Conservation (phyloP, 2,113 vertebrate species). For the Pollachius pollachius region DNA sequence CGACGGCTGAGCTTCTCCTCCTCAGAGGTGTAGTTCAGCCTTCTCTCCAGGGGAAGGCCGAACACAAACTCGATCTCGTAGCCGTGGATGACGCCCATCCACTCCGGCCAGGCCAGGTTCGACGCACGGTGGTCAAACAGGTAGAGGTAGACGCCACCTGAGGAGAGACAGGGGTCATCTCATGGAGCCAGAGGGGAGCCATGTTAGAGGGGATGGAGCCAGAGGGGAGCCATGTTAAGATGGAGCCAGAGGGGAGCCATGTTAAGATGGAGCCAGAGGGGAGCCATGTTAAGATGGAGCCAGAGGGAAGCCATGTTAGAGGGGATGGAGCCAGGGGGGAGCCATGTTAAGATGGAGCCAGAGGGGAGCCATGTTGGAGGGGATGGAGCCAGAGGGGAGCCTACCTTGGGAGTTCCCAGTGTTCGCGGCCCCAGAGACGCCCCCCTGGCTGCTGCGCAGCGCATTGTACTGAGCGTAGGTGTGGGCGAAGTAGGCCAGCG, state of each 20-base stretch:
- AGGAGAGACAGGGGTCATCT: background rate
- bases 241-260: too few relatives aligned
- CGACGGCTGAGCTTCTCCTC: slow-evolving; percentile 83
- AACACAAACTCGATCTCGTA: slow-evolving; percentile 96
- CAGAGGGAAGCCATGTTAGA: too few relatives aligned
- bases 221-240: background rate
- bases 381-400: background rate
- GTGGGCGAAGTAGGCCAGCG: slow-evolving; percentile 80
- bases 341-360: background rate
- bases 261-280: too few relatives aligned
- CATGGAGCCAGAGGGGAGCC: too few relatives aligned
- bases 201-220: too few relatives aligned
- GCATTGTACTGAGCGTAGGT: slow-evolving; percentile 75
- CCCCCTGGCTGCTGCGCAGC: slow-evolving; percentile 53
- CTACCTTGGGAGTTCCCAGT: slow-evolving; percentile 66
- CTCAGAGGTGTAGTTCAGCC: slow-evolving; percentile 83
- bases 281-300: background rate
- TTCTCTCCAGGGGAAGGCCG: slow-evolving; percentile 82
- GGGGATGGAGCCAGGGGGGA: too few relatives aligned
- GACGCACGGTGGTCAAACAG: slow-evolving; percentile 89
- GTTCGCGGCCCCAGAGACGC: slow-evolving; percentile 44
- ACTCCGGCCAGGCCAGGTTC: slow-evolving; percentile 86
- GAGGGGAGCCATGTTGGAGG: background rate
- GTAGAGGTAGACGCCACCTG: slow-evolving; percentile 79
- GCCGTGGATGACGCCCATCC: slow-evolving; percentile 95